Evolutionary conservation across 30 jellyfish, hydroid and myxozoan species (phyloP), one percentile per base, ranked within the genome.

Genomic region (Aurelia sp.): DNA sequence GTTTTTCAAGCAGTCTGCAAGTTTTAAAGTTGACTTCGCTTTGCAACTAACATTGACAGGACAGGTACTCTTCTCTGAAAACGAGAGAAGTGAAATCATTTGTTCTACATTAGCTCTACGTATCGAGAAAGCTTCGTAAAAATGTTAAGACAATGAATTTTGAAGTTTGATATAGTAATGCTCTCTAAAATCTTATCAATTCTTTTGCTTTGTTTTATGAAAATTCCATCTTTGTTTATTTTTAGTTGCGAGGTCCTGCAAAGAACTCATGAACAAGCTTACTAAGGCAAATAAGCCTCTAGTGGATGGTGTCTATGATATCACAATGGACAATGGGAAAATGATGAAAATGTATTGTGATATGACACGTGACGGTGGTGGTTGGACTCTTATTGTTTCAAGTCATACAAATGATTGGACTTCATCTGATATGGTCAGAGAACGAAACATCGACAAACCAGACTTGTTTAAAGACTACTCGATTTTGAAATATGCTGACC

Each of bases 341-440:
- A 12, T 47, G 27, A 75, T 92, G 86, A 81, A 76, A 22, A 88
- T 78, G 84, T 94, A 84, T 44, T 94, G 99, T 71, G 99, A 94
- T 67, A 94, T 94, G 99, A 83, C 96, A 33, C 81, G 96, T 22
- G 71, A 85, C 60, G 99, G 99, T 3, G 99, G 99, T n/a, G 99
- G 99, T 8, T 94, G 99, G 99, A 94, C 99, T 0, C 89, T 94
- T 40, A 78, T 94, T 74, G 95, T 94, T 2, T 59, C 99, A 47
- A 66, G 92, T 63, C 90, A 78, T 33, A 61, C 95, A 35, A 89
- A 85, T 50, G 65, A 87, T 55, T 94, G 99, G 99, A 89, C 86
- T 3, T 18, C 92, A 40, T 21, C 89, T 18, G 91, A 77, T 17
- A 84, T 94, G 83, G 75, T 73, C 74, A 84, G 87, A 59, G 86